Evolutionary conservation across 2,113 vertebrate genomes (phyloP).

Genomic region (Acinonyx jubatus): DNA sequence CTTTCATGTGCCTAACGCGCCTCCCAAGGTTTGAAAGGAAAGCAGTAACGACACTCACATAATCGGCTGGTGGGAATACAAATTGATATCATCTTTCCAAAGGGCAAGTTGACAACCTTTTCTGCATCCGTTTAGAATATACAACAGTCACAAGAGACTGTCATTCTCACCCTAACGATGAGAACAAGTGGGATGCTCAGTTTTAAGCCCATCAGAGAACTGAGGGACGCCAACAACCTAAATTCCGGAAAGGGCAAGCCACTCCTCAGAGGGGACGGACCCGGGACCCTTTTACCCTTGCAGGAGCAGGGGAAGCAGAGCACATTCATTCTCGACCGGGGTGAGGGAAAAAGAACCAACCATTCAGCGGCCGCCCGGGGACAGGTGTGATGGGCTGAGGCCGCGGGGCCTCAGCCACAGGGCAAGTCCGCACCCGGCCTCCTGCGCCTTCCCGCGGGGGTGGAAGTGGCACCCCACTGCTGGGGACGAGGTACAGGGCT

Average conservation of each 20-base stretch:
- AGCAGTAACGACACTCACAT: neutral
- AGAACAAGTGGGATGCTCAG: neutral
- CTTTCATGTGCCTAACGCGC: neutral
- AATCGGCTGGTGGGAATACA: neutral
- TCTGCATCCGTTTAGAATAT: neutral
- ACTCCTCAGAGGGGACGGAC: neutral
- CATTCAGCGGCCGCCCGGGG: accelerated
- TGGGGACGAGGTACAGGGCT: neutral
- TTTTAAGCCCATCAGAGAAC: neutral
- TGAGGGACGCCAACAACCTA: neutral
- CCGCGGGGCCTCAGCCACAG: neutral
- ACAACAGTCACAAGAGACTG: neutral
- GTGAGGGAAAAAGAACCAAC: neutral
- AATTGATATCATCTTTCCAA: neutral
- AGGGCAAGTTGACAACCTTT: neutral
- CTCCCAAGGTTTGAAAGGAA: neutral
- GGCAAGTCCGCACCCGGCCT: accelerated
- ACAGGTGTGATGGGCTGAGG: accelerated
- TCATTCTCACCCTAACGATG: neutral
- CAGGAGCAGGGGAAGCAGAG: neutral
- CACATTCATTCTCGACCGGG: accelerated
- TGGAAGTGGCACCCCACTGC: neutral
- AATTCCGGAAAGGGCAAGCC: neutral
- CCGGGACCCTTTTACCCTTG: neutral
- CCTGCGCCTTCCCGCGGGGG: neutral